phyloP scores from a whole-genome alignment of 2,113 vertebrate genomes.

The Polypterus senegalus region DNA sequence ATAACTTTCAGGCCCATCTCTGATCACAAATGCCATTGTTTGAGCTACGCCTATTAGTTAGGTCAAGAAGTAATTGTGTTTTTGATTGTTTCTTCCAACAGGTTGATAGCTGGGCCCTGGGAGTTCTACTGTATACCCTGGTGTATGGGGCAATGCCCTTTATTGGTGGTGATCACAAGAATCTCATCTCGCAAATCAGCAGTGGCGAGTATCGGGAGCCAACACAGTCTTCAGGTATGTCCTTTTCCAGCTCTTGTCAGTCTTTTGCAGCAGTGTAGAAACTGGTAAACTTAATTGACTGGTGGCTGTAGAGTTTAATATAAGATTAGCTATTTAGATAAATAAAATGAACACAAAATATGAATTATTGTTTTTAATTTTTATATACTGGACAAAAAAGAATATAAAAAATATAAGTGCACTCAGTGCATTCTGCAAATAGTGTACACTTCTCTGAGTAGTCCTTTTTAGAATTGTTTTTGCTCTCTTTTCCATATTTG shows the following conservation, averaged over 20 bases:
- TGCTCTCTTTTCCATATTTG: too few relatives aligned
- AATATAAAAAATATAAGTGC: too few relatives aligned
- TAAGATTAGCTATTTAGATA: too few relatives aligned
- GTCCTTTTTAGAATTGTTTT: too few relatives aligned
- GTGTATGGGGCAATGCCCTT: conserved; percentile 97
- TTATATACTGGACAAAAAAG: too few relatives aligned
- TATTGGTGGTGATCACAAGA: conserved; percentile 92
- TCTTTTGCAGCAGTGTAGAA: too few relatives aligned
- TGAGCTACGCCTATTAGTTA: not conserved
- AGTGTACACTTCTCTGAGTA: too few relatives aligned
- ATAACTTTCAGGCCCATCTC: not conserved
- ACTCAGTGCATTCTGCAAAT: too few relatives aligned
- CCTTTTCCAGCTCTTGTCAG: not conserved
- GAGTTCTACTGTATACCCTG: conserved; percentile 90
- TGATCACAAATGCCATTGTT: not conserved
- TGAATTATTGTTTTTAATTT: too few relatives aligned
- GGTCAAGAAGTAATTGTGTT: not conserved
- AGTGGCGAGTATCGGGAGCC: conserved; percentile 95
- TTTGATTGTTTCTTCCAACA: conserved; percentile 28
- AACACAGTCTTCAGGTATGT: conserved; percentile 88
- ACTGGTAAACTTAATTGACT: too few relatives aligned
- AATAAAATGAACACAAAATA: too few relatives aligned
- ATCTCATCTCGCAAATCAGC: conserved; percentile 96
- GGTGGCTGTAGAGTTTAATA: too few relatives aligned
- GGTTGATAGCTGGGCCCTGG: conserved; percentile 98